Percentiles rank a stretch among this genome's conserved stretches.
These are phyloP conservation scores for Brachynemurus nebulosus DNA, from an alignment of 2,888 invertebrate genomes.

Conservation along the genomic window DNA sequence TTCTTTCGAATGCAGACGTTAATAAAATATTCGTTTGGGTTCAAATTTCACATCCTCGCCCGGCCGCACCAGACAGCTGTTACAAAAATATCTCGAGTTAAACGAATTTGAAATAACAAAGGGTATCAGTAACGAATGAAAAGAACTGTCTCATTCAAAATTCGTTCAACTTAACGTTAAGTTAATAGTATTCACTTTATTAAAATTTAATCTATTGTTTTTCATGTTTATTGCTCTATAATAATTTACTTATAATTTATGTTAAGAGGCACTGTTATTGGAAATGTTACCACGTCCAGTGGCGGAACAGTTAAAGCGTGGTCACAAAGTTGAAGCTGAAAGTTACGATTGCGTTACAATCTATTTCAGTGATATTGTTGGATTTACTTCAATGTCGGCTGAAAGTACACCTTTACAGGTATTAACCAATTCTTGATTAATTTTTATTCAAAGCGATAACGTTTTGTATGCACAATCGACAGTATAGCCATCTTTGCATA, in stretches of 20 bases:
- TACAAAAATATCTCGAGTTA: too few relatives aligned
- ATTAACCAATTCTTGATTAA: slow-evolving; percentile 12
- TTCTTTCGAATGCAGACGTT: neutral
- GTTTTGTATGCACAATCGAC: too few relatives aligned
- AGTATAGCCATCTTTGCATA: too few relatives aligned
- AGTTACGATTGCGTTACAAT: slow-evolving; percentile 85
- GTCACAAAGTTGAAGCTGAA: slow-evolving; percentile 80
- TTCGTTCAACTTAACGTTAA: too few relatives aligned
- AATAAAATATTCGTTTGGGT: neutral
- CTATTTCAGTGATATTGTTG: slow-evolving; percentile 91
- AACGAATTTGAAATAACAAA: too few relatives aligned
- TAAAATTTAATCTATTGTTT: too few relatives aligned
- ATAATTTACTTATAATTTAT: slow-evolving; percentile 18
- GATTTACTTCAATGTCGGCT: slow-evolving; percentile 85
- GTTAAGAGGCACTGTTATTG: slow-evolving; percentile 72
- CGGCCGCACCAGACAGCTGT: too few relatives aligned
- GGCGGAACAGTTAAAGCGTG: slow-evolving; percentile 84
- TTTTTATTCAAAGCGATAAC: too few relatives aligned
- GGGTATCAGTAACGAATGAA: too few relatives aligned
- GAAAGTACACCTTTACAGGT: slow-evolving; percentile 81
- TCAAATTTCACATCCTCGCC: neutral
- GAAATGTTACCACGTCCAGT: slow-evolving; percentile 83
- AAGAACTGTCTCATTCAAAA: too few relatives aligned
- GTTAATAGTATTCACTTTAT: too few relatives aligned
- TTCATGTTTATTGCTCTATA: too few relatives aligned